Evolutionary conservation across 2,113 vertebrate genomes (phyloP), one percentile per base, ranked within the genome.

Genomic region (Apeltes quadracus): DNA sequence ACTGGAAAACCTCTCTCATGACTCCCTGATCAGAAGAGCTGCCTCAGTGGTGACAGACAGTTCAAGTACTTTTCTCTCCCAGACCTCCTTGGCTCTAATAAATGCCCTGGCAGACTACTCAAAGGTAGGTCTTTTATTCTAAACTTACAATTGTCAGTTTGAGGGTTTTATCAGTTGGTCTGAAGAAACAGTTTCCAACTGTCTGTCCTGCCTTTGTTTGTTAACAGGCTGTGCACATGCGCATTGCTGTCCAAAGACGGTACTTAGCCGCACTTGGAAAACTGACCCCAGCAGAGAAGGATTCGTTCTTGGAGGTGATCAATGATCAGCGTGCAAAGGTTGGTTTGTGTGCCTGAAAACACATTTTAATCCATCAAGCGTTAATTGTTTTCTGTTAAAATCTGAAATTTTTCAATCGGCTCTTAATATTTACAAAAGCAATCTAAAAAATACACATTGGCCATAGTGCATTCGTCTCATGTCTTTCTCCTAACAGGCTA

Each of bases 31-130:
- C 79, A 90, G 80, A 54, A 92, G 92, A 80, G 92, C 94, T 7
- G 89, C 90, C 11, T 92, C 92, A 11, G 41, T 94, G 80, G 87
- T 94, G 16, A 92, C 91, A 41, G 92, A 94, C 84, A 91, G 94
- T 38, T 88, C 91, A 9, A 88, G 89, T 61, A 93, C 93, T 0
- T 93, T 93, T 78, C 93, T 95, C 41, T 94, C 93, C 48, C 93
- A 94, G 84, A 88, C 89, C 58, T 93, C 92, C 3, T 58, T 92
- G 81, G 94, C 93, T 56, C 84, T 94, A 29, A 68, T 89, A 5
- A 88, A 94, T n/a, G 90, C 91, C 22, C 69, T 93, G 1, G 83
- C 87, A 29, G 85, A 87, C 2, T 94, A 94, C 39, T 81, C 93
- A 54, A 92, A 91, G 83, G 94, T 94, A 75, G 36, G 64, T 65